Evolutionary conservation across 2,113 vertebrate genomes (phyloP), one percentile per base, ranked within the genome.

Genomic region (Myrmophylax atrothorax): DNA sequence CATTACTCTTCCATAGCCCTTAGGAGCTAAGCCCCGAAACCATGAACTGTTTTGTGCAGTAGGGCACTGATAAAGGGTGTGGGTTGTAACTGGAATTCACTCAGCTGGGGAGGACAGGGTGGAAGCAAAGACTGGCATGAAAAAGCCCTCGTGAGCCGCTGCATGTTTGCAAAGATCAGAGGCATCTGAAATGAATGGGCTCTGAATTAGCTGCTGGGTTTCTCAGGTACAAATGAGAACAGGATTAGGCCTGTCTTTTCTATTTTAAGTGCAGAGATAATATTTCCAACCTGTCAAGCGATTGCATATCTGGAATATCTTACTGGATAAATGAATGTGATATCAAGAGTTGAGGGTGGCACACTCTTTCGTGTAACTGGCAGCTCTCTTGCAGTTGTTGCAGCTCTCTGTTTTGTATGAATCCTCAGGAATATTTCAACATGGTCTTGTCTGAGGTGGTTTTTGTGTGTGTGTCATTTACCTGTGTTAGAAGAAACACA

Each of bases 211-310:
- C 60, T 86, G 63, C 19, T 25, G 76, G 42, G 13, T 58, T 92
- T 64, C 46, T 81, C 24, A 44, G 60, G 60, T 84, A 64, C 52
- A 68, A 74, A 67, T 52, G 73, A 86, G 80, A 70, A 87, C 69
- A 95, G 58, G 87, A 75, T 94, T 72, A 52, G 80, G 62, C 84
- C 56, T 28, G 64, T 50, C 68, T 78, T 37, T 84, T 81, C 83
- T 90, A 17, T 80, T 94, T 72, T 42, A 66, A 75, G 67, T 55
- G 46, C 12, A 7, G 68, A 67, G 42, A 55, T 77, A 42, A 4
- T 53, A 52, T 80, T 93, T 92, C 63, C n/a, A 42, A 58, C 50
- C 82, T 75, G 64, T 58, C 0, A 1, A 93, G 76, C 1, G 2
- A 59, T 81, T 81, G 83, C 56, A 0, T 77, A 49, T 78, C 76